Conservation (phyloP, 2,888 invertebrate genomes). For the Noctua janthe region DNA sequence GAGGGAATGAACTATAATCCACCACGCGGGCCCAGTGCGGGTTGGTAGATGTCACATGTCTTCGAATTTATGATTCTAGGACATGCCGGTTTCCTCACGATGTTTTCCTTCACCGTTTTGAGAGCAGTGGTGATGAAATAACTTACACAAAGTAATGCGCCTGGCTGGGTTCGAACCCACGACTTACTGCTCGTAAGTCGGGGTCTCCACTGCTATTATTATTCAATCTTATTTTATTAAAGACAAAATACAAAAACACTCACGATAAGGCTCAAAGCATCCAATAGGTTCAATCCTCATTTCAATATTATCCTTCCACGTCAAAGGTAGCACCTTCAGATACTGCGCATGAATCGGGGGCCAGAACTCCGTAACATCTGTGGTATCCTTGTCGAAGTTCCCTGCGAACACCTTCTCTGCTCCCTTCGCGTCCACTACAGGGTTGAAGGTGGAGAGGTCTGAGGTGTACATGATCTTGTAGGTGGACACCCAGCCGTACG, state of each 20-base stretch:
- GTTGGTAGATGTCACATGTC: too few relatives aligned
- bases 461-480: conserved; percentile 94
- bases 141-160: too few relatives aligned
- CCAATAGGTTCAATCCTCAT: conserved; percentile 94
- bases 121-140: too few relatives aligned
- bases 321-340: conserved; percentile 92
- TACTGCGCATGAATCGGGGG: conserved; percentile 93
- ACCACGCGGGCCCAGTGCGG: too few relatives aligned
- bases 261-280: conserved; percentile 93
- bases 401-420: conserved; percentile 92
- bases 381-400: conserved; percentile 92
- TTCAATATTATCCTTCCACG: conserved; percentile 94
- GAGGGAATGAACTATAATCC: too few relatives aligned
- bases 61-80: too few relatives aligned
- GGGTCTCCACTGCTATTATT: too few relatives aligned
- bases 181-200: too few relatives aligned
- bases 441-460: conserved; percentile 93
- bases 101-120: too few relatives aligned
- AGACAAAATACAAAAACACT: conserved; percentile 59
- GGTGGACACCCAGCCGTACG: conserved; percentile 93
- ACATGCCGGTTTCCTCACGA: too few relatives aligned
- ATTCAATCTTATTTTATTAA: too few relatives aligned
- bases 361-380: conserved; percentile 92
- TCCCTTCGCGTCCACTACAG: conserved; percentile 90
- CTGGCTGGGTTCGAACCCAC: too few relatives aligned